Percentiles rank a stretch among this genome's conserved stretches.
phyloP scores from a whole-genome alignment of 2,797 vertebrate genomes.

The Hoplostethus mediterraneus region DNA sequence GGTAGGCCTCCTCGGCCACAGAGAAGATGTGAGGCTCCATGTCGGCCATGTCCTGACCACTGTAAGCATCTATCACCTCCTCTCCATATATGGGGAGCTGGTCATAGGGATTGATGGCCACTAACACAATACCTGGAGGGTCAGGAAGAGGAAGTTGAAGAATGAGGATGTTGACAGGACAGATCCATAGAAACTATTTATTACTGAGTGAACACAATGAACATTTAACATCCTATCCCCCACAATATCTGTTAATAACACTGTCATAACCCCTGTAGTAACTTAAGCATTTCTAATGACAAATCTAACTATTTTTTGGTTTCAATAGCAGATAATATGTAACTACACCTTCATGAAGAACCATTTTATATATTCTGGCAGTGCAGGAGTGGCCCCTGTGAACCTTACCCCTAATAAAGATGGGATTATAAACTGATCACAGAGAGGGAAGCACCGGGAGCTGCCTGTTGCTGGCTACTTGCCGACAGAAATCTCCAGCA shows the following conservation, averaged over 20 bases:
- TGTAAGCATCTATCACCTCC: constrained; percentile 87
- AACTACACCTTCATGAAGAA: not conserved
- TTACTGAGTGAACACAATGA: too few species aligned
- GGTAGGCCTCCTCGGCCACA: constrained; percentile 87
- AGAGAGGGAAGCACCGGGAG: constrained; percentile 56
- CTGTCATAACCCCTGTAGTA: too few species aligned
- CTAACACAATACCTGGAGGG: constrained; percentile 85
- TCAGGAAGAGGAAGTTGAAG: not conserved
- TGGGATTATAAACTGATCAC: constrained; percentile 39
- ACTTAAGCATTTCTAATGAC: not conserved
- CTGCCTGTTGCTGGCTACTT: constrained; percentile 12
- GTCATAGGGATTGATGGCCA: constrained; percentile 87
- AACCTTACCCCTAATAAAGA: constrained; percentile 65
- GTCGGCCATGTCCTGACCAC: constrained; percentile 83
- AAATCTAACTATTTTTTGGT: not conserved
- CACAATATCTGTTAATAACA: too few species aligned
- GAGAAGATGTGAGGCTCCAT: constrained; percentile 90
- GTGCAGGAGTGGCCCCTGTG: constrained; percentile 24
- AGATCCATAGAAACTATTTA: not conserved
- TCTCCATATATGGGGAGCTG: constrained; percentile 86
- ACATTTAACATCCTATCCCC: too few species aligned
- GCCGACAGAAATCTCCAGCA: not conserved
- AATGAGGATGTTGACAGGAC: not conserved
- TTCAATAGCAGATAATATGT: not conserved
- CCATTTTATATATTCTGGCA: not conserved